Percentiles rank a stretch among this genome's conserved stretches.
These are phyloP conservation scores for Tribolium castaneum DNA, from an alignment of 1,140 invertebrate genomes.

Conservation along the genomic window DNA sequence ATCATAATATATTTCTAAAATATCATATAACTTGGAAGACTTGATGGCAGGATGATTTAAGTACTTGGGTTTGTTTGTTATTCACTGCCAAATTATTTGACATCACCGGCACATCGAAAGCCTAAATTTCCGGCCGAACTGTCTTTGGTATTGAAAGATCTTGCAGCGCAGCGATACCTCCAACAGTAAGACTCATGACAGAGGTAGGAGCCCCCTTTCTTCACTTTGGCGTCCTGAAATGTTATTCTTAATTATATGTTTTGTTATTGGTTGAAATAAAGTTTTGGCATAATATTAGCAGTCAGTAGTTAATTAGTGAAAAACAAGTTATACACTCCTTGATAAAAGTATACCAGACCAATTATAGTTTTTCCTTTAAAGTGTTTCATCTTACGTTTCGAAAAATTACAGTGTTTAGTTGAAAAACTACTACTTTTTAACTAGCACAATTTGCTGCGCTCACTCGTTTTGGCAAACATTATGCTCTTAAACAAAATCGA, in stretches of 20 bases:
- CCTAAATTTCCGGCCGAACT: constrained; percentile 94
- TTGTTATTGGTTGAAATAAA: constrained; percentile 37
- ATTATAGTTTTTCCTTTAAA: too few relatives aligned
- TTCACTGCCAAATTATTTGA: constrained; percentile 41
- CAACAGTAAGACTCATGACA: constrained; percentile 94
- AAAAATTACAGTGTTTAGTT: too few relatives aligned
- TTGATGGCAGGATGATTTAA: constrained; percentile 56
- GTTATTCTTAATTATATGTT: background rate
- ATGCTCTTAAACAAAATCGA: too few relatives aligned
- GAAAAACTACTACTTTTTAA: too few relatives aligned
- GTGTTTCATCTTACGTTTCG: too few relatives aligned
- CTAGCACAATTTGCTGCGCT: too few relatives aligned
- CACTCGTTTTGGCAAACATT: too few relatives aligned
- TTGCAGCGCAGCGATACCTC: constrained; percentile 91
- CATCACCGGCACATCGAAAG: constrained; percentile 83
- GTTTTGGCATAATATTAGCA: background rate
- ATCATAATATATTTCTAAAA: constrained; percentile 45
- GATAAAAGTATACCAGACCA: too few relatives aligned
- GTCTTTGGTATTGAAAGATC: constrained; percentile 94
- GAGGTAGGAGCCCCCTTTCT: constrained; percentile 96
- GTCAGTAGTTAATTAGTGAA: too few relatives aligned
- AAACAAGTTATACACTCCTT: too few relatives aligned
- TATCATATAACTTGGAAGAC: constrained; percentile 54
- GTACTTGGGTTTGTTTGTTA: constrained; percentile 44
- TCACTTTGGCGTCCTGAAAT: constrained; percentile 80